phyloP scores from a whole-genome alignment of 2,888 invertebrate species.

The Rambutsinella grinnellia region DNA sequence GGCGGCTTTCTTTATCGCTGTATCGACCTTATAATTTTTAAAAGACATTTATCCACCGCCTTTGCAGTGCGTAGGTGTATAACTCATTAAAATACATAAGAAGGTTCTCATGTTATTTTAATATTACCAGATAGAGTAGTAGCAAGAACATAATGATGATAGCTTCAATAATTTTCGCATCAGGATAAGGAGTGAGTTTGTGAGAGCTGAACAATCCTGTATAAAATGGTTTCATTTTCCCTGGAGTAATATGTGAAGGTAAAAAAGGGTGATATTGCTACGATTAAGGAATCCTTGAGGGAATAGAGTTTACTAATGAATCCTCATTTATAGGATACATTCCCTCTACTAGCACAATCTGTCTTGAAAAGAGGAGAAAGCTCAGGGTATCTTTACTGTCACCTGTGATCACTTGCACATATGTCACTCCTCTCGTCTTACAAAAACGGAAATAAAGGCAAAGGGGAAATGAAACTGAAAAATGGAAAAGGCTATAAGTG shows the following conservation, averaged over 20 bases:
- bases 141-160: slow-evolving; percentile 34
- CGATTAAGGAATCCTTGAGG: not conserved
- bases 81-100: no score
- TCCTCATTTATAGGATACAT: slow-evolving; percentile 21
- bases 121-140: no score
- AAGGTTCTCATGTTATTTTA: no score
- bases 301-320: slow-evolving; percentile 31
- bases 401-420: slow-evolving; percentile 45
- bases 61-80: no score
- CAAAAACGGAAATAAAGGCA: not conserved
- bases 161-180: slow-evolving; percentile 40
- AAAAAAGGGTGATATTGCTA: not conserved
- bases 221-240: not conserved
- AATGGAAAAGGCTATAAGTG: no score
- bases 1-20: no score
- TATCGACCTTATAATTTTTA: no score
- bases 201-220: no score
- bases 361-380: no score
- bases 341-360: slow-evolving; percentile 31
- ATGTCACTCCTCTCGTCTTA: slow-evolving; percentile 26
- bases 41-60: no score
- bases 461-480: not conserved
- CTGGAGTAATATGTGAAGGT: not conserved
- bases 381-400: slow-evolving; percentile 43
- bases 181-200: not conserved